Evolutionary conservation across 2,888 invertebrate genomes (phyloP).

Genomic region (Papilio demoleus): DNA sequence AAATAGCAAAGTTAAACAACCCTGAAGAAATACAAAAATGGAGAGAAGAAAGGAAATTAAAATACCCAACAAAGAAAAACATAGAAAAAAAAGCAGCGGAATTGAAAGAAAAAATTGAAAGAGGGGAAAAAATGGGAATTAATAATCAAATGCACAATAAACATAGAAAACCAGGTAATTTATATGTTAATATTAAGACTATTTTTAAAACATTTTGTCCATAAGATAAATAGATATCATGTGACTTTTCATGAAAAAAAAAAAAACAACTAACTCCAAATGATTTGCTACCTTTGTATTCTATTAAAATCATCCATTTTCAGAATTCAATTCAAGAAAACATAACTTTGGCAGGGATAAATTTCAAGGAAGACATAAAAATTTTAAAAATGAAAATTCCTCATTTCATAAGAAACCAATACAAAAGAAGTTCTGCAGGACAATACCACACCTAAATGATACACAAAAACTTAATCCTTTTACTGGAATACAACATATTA

Average conservation of each 20-base stretch:
- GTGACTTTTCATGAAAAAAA: too few species aligned
- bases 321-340: conserved; percentile 26
- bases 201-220: too few species aligned
- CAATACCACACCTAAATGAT: conserved; percentile 51
- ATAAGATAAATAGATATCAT: too few species aligned
- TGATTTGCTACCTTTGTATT: too few species aligned
- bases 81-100: conserved; percentile 85
- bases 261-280: too few species aligned
- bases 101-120: conserved; percentile 85
- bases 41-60: conserved; percentile 91
- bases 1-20: conserved; percentile 88
- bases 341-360: conserved; percentile 19
- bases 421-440: conserved; percentile 46
- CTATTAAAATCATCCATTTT: too few species aligned
- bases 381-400: conserved; percentile 18
- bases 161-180: conserved; percentile 24
- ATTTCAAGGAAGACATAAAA: conserved; percentile 2
- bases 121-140: conserved; percentile 89
- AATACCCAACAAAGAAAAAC: conserved; percentile 89
- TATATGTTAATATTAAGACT: neutral
- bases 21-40: conserved; percentile 93
- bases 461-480: conserved; percentile 74
- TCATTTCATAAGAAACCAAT: conserved; percentile 1
- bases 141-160: conserved; percentile 57
- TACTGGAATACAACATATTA: conserved; percentile 72